phyloP scores from a whole-genome alignment of 2,113 vertebrate species.

The Girardinichthys multiradiatus region DNA sequence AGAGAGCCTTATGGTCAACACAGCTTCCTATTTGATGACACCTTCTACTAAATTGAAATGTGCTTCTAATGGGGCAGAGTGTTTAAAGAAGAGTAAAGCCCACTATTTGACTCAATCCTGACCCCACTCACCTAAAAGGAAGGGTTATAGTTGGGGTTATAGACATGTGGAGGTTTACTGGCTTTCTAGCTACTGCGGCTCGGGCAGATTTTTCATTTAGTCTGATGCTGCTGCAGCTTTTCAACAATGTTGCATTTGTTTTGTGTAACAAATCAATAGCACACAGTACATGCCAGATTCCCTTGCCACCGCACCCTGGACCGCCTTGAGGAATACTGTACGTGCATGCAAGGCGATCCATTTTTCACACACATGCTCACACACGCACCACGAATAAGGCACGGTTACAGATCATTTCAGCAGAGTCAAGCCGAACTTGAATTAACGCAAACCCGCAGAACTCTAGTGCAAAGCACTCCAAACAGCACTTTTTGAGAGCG shows the following conservation, averaged over 20 bases:
- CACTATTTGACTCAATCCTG: conserved; percentile 69
- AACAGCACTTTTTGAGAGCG: neutral
- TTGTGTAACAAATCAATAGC: conserved; percentile 60
- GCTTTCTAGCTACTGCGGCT: conserved; percentile 9
- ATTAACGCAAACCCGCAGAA: conserved; percentile 22
- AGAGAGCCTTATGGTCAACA: conserved; percentile 74
- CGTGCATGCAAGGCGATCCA: conserved; percentile 21
- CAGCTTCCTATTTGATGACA: conserved; percentile 74
- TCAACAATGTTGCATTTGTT: conserved; percentile 53
- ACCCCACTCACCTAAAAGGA: conserved; percentile 63
- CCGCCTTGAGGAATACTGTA: conserved; percentile 19
- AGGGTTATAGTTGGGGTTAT: conserved; percentile 19
- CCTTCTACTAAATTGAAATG: conserved; percentile 79
- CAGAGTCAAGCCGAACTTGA: neutral
- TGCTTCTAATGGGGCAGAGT: conserved; percentile 67
- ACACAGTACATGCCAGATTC: conserved; percentile 38
- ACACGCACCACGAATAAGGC: conserved; percentile 14
- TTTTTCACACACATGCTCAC: conserved; percentile 12
- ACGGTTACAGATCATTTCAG: neutral
- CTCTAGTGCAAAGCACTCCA: neutral
- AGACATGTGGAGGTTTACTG: neutral
- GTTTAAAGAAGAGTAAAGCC: conserved; percentile 78
- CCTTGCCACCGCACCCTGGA: conserved; percentile 5
- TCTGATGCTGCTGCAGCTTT: conserved; percentile 26
- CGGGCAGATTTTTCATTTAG: conserved; percentile 10